A percentile compares a stretch with the other conserved stretches of the same genome.
These are phyloP conservation scores for Passerina amoena DNA, from an alignment of 2,113 vertebrate species.

Conservation along the genomic window DNA sequence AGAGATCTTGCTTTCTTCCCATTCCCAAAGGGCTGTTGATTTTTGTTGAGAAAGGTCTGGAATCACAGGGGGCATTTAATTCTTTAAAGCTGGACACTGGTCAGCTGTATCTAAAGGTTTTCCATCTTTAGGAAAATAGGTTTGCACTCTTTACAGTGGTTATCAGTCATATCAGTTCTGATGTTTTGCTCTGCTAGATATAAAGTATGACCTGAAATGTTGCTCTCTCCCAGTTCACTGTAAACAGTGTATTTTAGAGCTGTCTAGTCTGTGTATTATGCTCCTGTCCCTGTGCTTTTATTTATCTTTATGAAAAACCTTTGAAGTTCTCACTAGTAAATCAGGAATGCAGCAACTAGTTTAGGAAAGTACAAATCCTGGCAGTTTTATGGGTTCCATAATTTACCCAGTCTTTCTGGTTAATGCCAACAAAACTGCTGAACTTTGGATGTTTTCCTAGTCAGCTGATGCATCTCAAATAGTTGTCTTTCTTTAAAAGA, in stretches of 20 bases:
- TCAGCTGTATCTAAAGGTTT: conserved; percentile 36
- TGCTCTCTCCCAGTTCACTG: conserved; percentile 59
- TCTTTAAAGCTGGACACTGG: conserved; percentile 8
- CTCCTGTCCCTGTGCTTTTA: conserved; percentile 66
- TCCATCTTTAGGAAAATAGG: conserved; percentile 47
- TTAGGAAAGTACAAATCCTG: conserved; percentile 64
- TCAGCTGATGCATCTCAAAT: conserved; percentile 15
- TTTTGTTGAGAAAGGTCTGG: not conserved
- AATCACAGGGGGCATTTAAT: not conserved
- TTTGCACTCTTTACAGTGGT: conserved; percentile 48
- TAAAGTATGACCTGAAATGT: conserved; percentile 67
- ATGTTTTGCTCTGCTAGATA: conserved; percentile 43
- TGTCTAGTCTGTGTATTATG: conserved; percentile 67
- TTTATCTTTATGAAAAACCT: conserved; percentile 72
- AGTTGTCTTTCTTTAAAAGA: not conserved
- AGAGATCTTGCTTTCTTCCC: not conserved
- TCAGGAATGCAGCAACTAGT: conserved; percentile 67
- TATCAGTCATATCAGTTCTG: conserved; percentile 67
- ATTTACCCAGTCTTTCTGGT: conserved; percentile 69
- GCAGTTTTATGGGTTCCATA: conserved; percentile 71
- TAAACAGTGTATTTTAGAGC: conserved; percentile 76
- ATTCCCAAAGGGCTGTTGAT: not conserved
- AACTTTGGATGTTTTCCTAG: conserved; percentile 19
- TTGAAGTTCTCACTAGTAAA: conserved; percentile 73
- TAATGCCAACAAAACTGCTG: conserved; percentile 58